A percentile compares a stretch with the other conserved stretches of the same genome.
These are phyloP conservation scores for Cyrtonyx montezumae DNA, from an alignment of 2,113 vertebrate genomes.

Conservation along the genomic window DNA sequence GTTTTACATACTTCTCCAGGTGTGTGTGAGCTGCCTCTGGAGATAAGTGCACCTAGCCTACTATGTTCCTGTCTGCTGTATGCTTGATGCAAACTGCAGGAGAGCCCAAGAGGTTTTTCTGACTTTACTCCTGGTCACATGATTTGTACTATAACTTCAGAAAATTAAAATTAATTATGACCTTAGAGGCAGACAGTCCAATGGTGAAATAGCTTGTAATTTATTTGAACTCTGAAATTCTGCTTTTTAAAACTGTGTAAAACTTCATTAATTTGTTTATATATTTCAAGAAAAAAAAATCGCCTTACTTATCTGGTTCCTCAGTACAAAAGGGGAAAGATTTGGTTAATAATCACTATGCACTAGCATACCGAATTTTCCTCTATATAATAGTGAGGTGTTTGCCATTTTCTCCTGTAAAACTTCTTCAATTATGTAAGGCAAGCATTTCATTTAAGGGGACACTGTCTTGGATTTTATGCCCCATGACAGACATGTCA, in stretches of 20 bases:
- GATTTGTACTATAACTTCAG: not conserved
- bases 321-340: constrained; percentile 7
- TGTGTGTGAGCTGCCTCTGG: not conserved
- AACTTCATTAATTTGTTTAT: constrained; percentile 30
- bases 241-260: not conserved
- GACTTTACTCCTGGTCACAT: not conserved
- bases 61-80: not conserved
- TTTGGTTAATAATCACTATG: not conserved
- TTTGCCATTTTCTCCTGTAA: constrained; percentile 27
- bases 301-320: constrained; percentile 22
- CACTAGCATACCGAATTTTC: constrained; percentile 6
- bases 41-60: not conserved
- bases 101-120: not conserved
- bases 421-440: not conserved
- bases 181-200: not conserved
- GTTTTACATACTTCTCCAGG: not conserved
- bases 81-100: not conserved
- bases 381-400: not conserved
- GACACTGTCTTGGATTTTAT: constrained; percentile 27
- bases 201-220: constrained; percentile 8
- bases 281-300: constrained; percentile 4
- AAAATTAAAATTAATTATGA: constrained; percentile 33
- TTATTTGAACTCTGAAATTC: constrained; percentile 27
- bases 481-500: not conserved
- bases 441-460: not conserved